Evolutionary conservation across 2,113 vertebrate genomes (phyloP), one percentile per base, ranked within the genome.

Genomic region (Illadopsis cleaveri): DNA sequence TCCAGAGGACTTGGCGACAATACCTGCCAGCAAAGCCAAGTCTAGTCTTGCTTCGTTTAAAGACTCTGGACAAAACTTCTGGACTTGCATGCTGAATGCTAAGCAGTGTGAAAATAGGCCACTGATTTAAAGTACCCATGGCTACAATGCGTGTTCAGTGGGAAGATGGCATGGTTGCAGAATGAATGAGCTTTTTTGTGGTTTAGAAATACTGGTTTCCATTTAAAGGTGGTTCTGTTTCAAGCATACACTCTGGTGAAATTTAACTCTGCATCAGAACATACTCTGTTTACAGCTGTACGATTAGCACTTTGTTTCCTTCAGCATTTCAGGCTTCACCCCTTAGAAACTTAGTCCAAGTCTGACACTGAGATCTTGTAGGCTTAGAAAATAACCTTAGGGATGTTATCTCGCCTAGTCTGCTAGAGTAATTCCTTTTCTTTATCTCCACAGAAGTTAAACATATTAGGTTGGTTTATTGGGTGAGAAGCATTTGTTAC

Each of bases 1-100:
- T 96, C 97, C 97, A 96, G 48, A 91, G 78, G 76, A 96, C 93
- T 96, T 97, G 97, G 95, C 96, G 15, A 93, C 82, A 88, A n/a
- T 90, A 92, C 45, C 75, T 89, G 40, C 11, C 8, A 92, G 82
- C 60, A 95, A 93, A 89, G 93, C 95, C 92, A 97, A 97, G 75
- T 93, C 90, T 91, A 93, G 94, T 93, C 85, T 93, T 90, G 92
- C 95, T 95, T 96, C 82, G 15, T 96, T 94, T 96, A 90, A 84
- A 84, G 89, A 71, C 90, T 91, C 69, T 83, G 93, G 95, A 94
- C 86, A 94, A 80, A 95, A 96, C 44, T 75, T 95, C 70, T 95
- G 81, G 91, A 91, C 83, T 95, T 89, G 80, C 64, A 56, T 64
- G 69, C 80, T 89, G 90, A 96, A 95, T 92, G 56, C 57, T 90